phyloP scores from a whole-genome alignment of 1,140 invertebrate species.

The Oryctes rhinoceros region DNA sequence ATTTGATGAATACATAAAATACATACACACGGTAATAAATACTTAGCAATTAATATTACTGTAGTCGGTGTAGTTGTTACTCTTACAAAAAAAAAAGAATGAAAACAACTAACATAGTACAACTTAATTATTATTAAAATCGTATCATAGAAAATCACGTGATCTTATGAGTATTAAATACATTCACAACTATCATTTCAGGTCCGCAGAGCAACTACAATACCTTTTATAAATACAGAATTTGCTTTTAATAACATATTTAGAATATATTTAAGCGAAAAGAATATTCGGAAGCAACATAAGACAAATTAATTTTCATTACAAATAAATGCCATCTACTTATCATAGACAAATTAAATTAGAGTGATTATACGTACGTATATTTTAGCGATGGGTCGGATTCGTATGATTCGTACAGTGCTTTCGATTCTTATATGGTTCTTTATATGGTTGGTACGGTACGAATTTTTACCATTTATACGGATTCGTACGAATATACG shows the following conservation, averaged over 20 bases:
- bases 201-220: background rate
- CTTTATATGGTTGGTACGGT: too few relatives aligned
- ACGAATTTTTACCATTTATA: too few relatives aligned
- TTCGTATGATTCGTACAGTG: too few relatives aligned
- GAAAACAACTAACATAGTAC: slow-evolving; percentile 13
- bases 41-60: slow-evolving; percentile 26
- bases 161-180: slow-evolving; percentile 19
- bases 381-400: too few relatives aligned
- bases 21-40: slow-evolving; percentile 32
- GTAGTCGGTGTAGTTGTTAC: background rate
- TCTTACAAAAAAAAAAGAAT: background rate
- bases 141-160: slow-evolving; percentile 4
- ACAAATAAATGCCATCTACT: background rate
- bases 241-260: background rate
- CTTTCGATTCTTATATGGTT: too few relatives aligned
- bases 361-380: too few relatives aligned
- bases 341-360: too few relatives aligned
- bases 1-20: slow-evolving; percentile 21
- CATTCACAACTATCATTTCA: background rate
- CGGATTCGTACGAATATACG: too few relatives aligned
- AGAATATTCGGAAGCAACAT: background rate
- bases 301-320: slow-evolving; percentile 36
- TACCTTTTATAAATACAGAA: background rate
- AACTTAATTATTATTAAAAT: slow-evolving; percentile 9
- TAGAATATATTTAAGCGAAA: background rate